These are phyloP conservation scores for Pipistrellus pygmaeus DNA, from an alignment of 2,797 vertebrate species.

Conservation along the genomic window DNA sequence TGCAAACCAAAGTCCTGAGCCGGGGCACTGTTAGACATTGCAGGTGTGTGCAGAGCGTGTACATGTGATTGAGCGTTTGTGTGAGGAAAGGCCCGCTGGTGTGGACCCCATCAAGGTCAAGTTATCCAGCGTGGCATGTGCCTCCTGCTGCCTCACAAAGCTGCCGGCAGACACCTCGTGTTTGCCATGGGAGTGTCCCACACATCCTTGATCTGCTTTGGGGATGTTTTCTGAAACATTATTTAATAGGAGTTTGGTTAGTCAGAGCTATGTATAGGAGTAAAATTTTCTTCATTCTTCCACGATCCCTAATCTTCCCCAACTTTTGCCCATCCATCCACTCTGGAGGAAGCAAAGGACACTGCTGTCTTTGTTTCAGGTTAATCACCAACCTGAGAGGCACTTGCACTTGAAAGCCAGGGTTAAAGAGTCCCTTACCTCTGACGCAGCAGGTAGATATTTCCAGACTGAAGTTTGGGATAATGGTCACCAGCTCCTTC, in stretches of 20 bases:
- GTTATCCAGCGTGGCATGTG: conserved; percentile 97
- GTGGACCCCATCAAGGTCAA: conserved; percentile 98
- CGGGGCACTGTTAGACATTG: conserved; percentile 87
- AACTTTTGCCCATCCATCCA: conserved; percentile 93
- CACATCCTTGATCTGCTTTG: conserved; percentile 97
- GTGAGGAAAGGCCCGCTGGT: conserved; percentile 93
- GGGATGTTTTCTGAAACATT: conserved; percentile 96
- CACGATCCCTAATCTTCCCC: background rate
- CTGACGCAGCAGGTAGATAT: background rate
- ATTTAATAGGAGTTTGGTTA: background rate
- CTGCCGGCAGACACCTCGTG: conserved; percentile 96
- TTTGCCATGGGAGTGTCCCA: conserved; percentile 98
- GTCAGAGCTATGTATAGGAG: background rate
- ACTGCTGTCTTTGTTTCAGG: conserved; percentile 97
- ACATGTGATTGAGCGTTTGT: conserved; percentile 95
- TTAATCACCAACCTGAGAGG: conserved; percentile 96
- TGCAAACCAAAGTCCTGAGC: conserved; percentile 86
- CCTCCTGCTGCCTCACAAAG: conserved; percentile 96
- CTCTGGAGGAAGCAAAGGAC: conserved; percentile 93
- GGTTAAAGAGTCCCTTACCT: conserved; percentile 94
- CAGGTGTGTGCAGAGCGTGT: conserved; percentile 94
- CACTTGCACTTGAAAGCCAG: conserved; percentile 93
- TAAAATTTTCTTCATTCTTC: background rate
- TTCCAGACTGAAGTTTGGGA: background rate
- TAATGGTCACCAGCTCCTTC: background rate